Evolutionary conservation across 2,113 vertebrate species (phyloP), one percentile per base, ranked within the genome.

Genomic region (Bos javanicus): DNA sequence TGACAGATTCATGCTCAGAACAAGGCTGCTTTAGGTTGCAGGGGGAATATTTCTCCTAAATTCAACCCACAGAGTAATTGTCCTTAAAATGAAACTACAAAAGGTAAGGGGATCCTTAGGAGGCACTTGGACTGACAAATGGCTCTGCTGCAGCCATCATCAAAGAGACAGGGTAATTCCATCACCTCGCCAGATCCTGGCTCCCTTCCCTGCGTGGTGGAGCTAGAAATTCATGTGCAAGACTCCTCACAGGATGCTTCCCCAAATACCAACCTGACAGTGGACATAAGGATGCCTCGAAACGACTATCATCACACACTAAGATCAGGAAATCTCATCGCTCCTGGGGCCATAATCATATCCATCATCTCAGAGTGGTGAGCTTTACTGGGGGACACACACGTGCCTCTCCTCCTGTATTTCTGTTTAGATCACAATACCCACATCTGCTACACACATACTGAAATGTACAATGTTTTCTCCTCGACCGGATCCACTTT

Each of bases 21-120:
- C 52, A 92, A 94, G 84, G 19, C 64, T 78, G 54, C 64, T 95
- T 52, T 17, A 60, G 33, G 39, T 84, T 89, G 71, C 96, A 89
- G 48, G 82, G 88, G 93, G 71, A 84, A 50, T 81, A 89, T 87
- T 87, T 94, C 84, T 80, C 93, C 86, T 91, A 93, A 97, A 91
- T 91, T 94, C 93, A 74, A 64, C 60, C 83, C 91, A 93, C 91
- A 87, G 83, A 89, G 46, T 89, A 74, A 93, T 90, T 74, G 90
- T 87, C 89, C 86, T 97, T 82, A 52, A 60, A 91, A 95, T 80
- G 82, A 85, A 90, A 83, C 60, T 52, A 62, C 54, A 26, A 92
- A 93, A 90, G 94, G 94, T 96, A 91, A 89, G 36, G 39, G 33
- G 71, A 46, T 86, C 28, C 67, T 93, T 15, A 33, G 90, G 92